These are phyloP conservation scores for Plectus sambesii DNA, from an alignment of 1,140 invertebrate genomes.

Conservation along the genomic window DNA sequence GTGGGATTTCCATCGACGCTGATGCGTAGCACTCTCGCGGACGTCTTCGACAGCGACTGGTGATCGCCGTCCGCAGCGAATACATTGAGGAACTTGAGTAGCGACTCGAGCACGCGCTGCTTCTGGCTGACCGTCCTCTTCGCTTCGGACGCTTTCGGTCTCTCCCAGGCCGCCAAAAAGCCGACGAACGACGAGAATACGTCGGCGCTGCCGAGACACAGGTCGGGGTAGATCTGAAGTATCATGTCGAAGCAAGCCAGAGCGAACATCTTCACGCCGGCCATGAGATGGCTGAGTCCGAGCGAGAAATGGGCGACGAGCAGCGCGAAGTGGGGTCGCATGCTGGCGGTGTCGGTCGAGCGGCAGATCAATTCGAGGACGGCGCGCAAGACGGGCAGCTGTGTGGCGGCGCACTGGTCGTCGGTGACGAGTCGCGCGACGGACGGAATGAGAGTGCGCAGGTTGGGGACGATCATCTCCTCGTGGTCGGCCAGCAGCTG, in stretches of 20 bases:
- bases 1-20: no score
- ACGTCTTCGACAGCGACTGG: no score
- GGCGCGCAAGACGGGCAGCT: constrained; percentile 8
- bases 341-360: constrained; percentile 9
- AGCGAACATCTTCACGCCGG: constrained; percentile 11
- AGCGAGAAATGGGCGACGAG: constrained; percentile 15
- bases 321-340: constrained; percentile 17
- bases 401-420: constrained; percentile 8
- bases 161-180: constrained; percentile 1
- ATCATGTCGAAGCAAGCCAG: constrained; percentile 12
- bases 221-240: constrained; percentile 7
- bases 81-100: constrained; percentile 1
- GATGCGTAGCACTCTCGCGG: no score
- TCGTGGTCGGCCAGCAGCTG: constrained; percentile 17
- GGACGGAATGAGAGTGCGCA: constrained; percentile 15
- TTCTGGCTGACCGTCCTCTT: no score
- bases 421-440: constrained; percentile 16
- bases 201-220: constrained; percentile 11
- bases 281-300: constrained; percentile 13
- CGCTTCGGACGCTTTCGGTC: constrained; percentile 3
- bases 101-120: constrained; percentile 1
- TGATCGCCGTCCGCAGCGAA: constrained; percentile 1
- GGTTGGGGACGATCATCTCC: constrained; percentile 15
- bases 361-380: constrained; percentile 14
- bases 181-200: constrained; percentile 11